Percentiles rank a stretch among this genome's conserved stretches.
Conservation (phyloP, 2,113 vertebrate genomes). For the Saguinus imperator region DNA sequence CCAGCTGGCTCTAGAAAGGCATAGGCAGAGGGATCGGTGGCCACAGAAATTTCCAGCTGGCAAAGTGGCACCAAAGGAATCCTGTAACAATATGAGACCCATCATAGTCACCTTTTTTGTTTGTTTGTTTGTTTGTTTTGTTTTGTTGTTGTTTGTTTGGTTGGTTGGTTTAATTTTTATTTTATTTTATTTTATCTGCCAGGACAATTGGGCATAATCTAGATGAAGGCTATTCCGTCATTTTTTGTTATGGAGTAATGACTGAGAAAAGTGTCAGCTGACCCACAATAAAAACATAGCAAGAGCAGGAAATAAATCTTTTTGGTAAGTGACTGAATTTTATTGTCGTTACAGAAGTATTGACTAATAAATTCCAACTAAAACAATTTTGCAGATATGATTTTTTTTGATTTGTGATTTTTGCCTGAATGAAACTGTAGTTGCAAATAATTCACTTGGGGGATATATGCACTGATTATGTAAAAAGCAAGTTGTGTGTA, state of each 20-base stretch:
- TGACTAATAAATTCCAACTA: not conserved
- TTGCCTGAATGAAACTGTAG: not conserved
- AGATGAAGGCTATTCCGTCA: not conserved
- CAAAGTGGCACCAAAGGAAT: too few relatives aligned
- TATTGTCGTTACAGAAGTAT: not conserved
- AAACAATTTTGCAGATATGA: not conserved
- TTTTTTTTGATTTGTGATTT: not conserved
- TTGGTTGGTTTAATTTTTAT: not conserved
- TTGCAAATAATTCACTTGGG: not conserved
- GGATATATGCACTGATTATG: not conserved
- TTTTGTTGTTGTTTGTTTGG: not conserved
- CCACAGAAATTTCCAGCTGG: too few relatives aligned
- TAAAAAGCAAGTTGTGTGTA: not conserved
- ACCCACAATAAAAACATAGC: not conserved
- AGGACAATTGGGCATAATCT: not conserved
- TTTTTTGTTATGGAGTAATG: not conserved
- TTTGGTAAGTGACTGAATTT: not conserved
- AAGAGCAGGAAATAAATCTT: not conserved
- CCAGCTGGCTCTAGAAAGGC: too few relatives aligned
- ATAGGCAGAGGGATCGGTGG: too few relatives aligned
- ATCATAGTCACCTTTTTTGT: not conserved
- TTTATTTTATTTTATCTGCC: not conserved
- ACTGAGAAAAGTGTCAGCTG: not conserved
- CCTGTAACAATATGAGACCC: not conserved
- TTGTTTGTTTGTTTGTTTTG: not conserved